Base-by-base conservation (phyloP, 2,113 vertebrate species). In the Galemys pyrenaicus region DNA sequence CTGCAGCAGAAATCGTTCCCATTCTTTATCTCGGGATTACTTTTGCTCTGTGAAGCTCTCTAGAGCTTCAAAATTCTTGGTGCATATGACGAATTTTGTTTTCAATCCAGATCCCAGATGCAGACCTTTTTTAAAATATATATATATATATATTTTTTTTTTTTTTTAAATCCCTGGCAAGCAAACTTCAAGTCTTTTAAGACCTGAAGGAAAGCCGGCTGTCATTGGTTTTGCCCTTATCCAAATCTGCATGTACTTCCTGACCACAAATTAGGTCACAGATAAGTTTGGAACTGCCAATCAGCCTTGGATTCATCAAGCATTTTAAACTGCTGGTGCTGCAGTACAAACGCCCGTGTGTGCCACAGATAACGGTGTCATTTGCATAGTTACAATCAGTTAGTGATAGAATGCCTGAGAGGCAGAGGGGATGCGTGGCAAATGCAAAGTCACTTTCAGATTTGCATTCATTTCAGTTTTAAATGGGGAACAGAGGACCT, bases 321-420 rank as follows among this genome's bases (percentile, higher is more conserved):
- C 93, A 88, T 96, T 95, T 96, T 84, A 92, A 95, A 93, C 41
- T 81, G 83, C 95, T 37, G 67, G 82, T 93, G 95, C 90, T 87
- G 73, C 95, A 41, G 64, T 46, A 58, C 88, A 87, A 77, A 94
- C 6, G 84, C 86, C 91, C 78, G 82, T 92, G 86, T 96, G 71
- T 75, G 94, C 77, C 92, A 60, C 89, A 93, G 92, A 97, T 94
- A 97, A 97, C 37, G 1, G 79, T 80, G 51, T 96, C 87, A 97
- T 97, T 96, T 97, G 95, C 97, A 97, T 96, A 97, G 94, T 94
- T 95, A 96, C 95, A 97, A 97, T 96, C 96, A 96, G 94, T 96
- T 94, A 93, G 91, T 87, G 84, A 93, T 64, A 95, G 94, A 95
- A 96, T 90, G 67, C 68, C 92, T 96, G 74, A 95, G 44, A 49